phyloP scores from a whole-genome alignment of 2,888 invertebrate genomes.

The Lithophane semibrunnea region DNA sequence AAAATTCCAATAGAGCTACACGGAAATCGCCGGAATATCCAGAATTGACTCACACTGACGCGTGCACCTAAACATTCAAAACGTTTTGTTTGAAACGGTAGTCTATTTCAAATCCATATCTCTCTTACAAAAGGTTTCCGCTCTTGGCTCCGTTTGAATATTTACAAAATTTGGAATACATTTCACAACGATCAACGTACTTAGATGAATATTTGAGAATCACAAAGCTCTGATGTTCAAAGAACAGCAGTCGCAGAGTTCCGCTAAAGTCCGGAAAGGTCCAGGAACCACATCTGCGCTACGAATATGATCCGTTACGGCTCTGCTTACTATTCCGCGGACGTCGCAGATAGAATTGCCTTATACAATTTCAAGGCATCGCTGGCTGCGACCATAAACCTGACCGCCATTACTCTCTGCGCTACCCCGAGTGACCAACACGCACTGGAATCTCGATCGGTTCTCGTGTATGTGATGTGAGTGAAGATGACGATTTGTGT shows the following conservation, averaged over 20 bases:
- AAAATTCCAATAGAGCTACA: slow-evolving; percentile 35
- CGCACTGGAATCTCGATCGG: slow-evolving; percentile 16
- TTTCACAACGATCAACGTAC: neutral
- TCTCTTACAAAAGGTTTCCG: slow-evolving; percentile 20
- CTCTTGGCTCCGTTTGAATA: neutral
- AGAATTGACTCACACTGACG: slow-evolving; percentile 10
- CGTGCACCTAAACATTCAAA: slow-evolving; percentile 15
- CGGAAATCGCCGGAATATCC: slow-evolving; percentile 31
- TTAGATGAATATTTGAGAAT: neutral
- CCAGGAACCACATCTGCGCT: slow-evolving; percentile 30
- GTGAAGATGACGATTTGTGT: neutral
- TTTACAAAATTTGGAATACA: slow-evolving; percentile 3
- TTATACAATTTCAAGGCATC: slow-evolving; percentile 60
- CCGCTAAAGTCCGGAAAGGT: neutral
- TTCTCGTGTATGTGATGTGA: slow-evolving; percentile 7
- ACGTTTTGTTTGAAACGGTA: slow-evolving; percentile 22
- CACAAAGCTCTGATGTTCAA: neutral
- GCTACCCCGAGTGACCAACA: slow-evolving; percentile 23
- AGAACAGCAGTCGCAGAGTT: neutral
- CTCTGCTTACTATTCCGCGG: slow-evolving; percentile 57
- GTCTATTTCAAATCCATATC: slow-evolving; percentile 18
- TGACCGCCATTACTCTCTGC: slow-evolving; percentile 62
- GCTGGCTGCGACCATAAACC: slow-evolving; percentile 58
- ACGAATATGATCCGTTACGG: slow-evolving; percentile 38
- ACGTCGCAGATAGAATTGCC: slow-evolving; percentile 55